Evolutionary conservation across 2,797 vertebrate genomes (phyloP), one percentile per base, ranked within the genome.

Genomic region (Chiloscyllium punctatum): DNA sequence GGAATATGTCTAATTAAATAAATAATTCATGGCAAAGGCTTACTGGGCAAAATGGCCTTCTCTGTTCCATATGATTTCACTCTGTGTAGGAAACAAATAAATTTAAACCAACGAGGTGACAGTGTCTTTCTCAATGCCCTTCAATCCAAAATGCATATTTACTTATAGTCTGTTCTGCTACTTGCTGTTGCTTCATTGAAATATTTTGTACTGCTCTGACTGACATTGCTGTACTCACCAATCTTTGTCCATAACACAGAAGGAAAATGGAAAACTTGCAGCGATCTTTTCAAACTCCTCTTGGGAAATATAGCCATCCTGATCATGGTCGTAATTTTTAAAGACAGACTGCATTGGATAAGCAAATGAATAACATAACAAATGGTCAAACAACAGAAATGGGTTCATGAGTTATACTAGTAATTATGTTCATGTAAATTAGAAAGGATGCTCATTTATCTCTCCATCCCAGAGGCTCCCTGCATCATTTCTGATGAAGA

Each of bases 231-330:
- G 27, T 96, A 98, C 98, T 98, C 96, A 99, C 99, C 99, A 99
- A 97, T 99, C 98, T 97, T 99, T 99, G 97, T 98, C 98, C 98
- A 99, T 98, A 96, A 99, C 98, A 97, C 99, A 99, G 97, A 99
- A 99, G 27, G 99, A 99, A 97, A 99, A 99, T 0, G 99, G 98
- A 96, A 99, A 99, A 96, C 98, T 99, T 27, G 98, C 98, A 79
- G 99, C 98, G 96, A 99, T 99, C 97, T 99, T 99, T 97, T 99
- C 98, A 98, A 99, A 99, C 95, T 99, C 98, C 96, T 98, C 99
- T 96, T 99, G 99, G 96, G 98, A 98, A 97, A 99, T 99, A 97
- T 99, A 99, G 96, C 99, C 99, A 42, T 99, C 99, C 97, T 99
- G 98, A 95, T 99, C 98, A 51, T 98, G 98, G 97, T 99, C 99